These are phyloP conservation scores for Prunella fulvescens DNA, from an alignment of 2,113 vertebrate genomes.

Conservation along the genomic window DNA sequence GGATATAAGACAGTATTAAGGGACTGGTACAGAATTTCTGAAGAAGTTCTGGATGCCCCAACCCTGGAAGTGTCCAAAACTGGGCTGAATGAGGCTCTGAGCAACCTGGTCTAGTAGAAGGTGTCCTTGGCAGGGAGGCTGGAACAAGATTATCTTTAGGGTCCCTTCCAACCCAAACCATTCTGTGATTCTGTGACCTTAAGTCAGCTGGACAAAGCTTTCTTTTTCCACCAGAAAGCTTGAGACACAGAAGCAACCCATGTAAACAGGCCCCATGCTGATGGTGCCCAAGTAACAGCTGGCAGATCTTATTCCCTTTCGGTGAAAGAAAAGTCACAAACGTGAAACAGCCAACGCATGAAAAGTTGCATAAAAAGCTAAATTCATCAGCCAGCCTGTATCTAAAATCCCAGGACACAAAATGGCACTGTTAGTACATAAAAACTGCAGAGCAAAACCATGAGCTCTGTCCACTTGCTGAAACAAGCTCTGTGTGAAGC, in stretches of 20 bases:
- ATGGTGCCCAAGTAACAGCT: not conserved
- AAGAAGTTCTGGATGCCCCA: not conserved
- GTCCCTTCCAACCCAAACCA: not conserved
- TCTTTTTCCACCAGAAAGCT: not conserved
- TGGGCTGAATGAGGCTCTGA: fast-evolving
- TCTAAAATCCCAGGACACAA: not conserved
- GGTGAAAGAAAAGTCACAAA: not conserved
- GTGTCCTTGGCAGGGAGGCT: not conserved
- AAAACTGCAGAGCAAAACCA: not conserved
- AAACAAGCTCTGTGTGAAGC: not conserved
- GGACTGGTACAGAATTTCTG: not conserved
- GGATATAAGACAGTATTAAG: not conserved
- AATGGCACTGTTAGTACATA: not conserved
- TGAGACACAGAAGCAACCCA: not conserved
- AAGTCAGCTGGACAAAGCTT: not conserved
- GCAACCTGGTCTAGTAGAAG: not conserved
- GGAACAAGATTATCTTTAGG: not conserved
- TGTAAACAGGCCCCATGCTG: not conserved
- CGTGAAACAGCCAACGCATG: not conserved
- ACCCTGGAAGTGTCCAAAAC: not conserved
- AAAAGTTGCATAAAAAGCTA: not conserved
- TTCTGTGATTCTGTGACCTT: not conserved
- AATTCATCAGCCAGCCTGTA: not conserved
- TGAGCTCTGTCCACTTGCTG: not conserved
- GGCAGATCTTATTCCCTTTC: not conserved